phyloP scores from a whole-genome alignment of 2,113 vertebrate species.

The Diphyllodes magnificus region DNA sequence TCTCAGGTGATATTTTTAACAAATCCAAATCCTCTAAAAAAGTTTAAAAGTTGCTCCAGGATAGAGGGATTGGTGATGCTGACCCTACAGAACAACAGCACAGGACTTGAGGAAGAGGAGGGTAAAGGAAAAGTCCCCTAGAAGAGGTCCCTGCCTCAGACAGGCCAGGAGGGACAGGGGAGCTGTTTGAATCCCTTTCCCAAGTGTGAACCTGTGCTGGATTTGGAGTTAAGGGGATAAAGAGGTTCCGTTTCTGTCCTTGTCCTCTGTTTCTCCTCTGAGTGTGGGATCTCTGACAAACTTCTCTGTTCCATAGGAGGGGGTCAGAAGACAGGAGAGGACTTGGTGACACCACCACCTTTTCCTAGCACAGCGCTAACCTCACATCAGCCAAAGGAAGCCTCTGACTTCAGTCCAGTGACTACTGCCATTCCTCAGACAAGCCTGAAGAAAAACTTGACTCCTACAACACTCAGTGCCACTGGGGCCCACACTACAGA shows the following conservation, averaged over 20 bases:
- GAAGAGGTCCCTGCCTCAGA: neutral
- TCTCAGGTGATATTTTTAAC: neutral
- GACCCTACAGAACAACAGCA: neutral
- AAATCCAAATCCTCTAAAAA: neutral
- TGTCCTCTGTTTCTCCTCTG: neutral
- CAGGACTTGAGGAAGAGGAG: neutral
- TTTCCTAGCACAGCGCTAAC: neutral
- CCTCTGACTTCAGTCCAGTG: neutral
- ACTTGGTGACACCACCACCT: neutral
- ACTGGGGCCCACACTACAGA: neutral
- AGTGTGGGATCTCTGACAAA: neutral
- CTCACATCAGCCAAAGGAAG: neutral
- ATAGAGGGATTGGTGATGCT: neutral
- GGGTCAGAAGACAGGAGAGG: neutral
- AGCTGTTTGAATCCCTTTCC: neutral
- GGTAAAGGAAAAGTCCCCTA: neutral
- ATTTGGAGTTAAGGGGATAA: neutral
- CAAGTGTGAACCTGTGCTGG: neutral
- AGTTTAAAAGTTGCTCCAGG: neutral
- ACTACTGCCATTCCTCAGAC: neutral
- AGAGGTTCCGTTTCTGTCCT: neutral
- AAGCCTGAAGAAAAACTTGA: neutral
- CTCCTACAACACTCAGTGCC: neutral
- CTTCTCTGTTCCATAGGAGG: slow-evolving; percentile 14
- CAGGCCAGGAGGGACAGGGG: neutral